Evolutionary conservation across 2,797 vertebrate genomes (phyloP).

Genomic region (Anguilla anguilla): DNA sequence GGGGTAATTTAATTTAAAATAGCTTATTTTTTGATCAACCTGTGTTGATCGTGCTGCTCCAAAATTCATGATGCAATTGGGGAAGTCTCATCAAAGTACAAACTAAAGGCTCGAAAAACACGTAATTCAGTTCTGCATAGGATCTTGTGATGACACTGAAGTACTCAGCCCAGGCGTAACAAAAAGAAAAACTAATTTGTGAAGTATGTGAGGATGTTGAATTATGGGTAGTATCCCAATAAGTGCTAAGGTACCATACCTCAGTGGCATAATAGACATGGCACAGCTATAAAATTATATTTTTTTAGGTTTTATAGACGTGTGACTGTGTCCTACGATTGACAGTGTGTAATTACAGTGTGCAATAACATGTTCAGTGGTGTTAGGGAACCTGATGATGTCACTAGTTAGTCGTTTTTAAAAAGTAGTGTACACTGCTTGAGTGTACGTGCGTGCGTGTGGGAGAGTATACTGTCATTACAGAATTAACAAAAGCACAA

Average conservation of each 20-base stretch:
- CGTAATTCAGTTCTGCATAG: slow-evolving; percentile 29
- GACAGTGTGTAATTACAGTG: slow-evolving; percentile 60
- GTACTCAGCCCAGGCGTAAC: background rate
- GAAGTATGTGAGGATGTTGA: background rate
- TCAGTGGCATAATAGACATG: slow-evolving; percentile 7
- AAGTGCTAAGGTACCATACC: background rate
- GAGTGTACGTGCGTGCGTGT: slow-evolving; percentile 28
- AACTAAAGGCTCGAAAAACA: slow-evolving; percentile 39
- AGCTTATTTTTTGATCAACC: slow-evolving; percentile 34
- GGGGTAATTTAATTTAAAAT: slow-evolving; percentile 54
- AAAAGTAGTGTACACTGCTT: slow-evolving; percentile 2
- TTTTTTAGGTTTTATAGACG: slow-evolving; percentile 32
- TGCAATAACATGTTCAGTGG: slow-evolving; percentile 51
- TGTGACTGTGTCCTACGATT: slow-evolving; percentile 38
- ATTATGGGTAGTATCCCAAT: too few relatives aligned
- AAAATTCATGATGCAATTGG: slow-evolving; percentile 1
- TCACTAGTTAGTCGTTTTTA: slow-evolving; percentile 32
- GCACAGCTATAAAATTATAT: slow-evolving; percentile 6
- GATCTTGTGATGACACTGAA: background rate
- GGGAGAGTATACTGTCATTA: slow-evolving; percentile 20
- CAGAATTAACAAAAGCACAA: slow-evolving; percentile 38
- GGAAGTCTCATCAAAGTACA: background rate
- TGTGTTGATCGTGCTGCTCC: slow-evolving; percentile 24
- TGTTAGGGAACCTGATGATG: slow-evolving; percentile 50
- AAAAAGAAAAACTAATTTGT: background rate